These are phyloP conservation scores for Drosophila chauvacae DNA, from an alignment of 1,140 invertebrate species.

Conservation along the genomic window DNA sequence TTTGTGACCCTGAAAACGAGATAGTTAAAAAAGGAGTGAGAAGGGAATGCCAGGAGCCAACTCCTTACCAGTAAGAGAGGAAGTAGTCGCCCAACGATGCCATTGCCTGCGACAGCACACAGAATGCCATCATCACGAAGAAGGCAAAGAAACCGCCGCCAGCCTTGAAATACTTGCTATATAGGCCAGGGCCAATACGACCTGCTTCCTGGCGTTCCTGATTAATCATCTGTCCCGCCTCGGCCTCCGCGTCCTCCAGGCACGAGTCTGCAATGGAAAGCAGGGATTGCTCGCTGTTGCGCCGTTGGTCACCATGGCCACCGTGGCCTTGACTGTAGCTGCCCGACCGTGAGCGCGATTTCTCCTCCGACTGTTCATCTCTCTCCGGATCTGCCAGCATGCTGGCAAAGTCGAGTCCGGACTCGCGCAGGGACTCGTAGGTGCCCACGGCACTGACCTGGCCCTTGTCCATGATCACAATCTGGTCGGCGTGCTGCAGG, in stretches of 20 bases:
- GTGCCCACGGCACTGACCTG: conserved; percentile 87
- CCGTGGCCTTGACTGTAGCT: conserved; percentile 61
- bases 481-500: conserved; percentile 90
- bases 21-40: not conserved
- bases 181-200: conserved; percentile 86
- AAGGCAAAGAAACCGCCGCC: conserved; percentile 86
- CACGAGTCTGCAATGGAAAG: conserved; percentile 86
- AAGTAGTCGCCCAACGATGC: conserved; percentile 89
- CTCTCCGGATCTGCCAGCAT: conserved; percentile 86
- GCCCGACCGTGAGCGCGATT: conserved; percentile 62
- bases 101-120: conserved; percentile 86
- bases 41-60: not conserved
- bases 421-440: conserved; percentile 87
- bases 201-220: conserved; percentile 86
- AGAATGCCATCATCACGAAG: conserved; percentile 84
- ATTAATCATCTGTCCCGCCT: conserved; percentile 77
- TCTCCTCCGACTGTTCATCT: conserved; percentile 77
- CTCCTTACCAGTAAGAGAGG: conserved; percentile 87
- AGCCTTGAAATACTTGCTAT: conserved; percentile 87
- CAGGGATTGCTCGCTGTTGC: conserved; percentile 84
- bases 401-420: conserved; percentile 88
- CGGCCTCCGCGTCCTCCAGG: conserved; percentile 75
- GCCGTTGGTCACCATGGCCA: conserved; percentile 61
- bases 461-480: conserved; percentile 88
- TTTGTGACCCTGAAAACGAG: conserved; percentile 85